These are phyloP conservation scores for Drosophila equinoxialis DNA, from an alignment of 1,140 invertebrate genomes.

Conservation along the genomic window DNA sequence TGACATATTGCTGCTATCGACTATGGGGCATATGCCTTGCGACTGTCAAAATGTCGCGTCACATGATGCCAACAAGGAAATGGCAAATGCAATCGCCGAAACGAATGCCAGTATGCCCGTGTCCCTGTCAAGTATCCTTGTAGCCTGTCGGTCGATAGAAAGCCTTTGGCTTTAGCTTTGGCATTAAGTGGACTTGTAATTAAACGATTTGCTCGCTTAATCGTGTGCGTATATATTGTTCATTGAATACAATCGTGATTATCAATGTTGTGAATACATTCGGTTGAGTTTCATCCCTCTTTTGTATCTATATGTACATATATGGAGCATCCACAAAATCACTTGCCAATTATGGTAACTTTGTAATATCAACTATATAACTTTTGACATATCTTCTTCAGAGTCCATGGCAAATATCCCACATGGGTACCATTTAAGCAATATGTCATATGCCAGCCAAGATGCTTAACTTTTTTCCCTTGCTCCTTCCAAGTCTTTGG, in stretches of 20 bases:
- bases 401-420: slow-evolving; percentile 49
- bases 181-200: slow-evolving; percentile 79
- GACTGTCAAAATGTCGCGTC: slow-evolving; percentile 74
- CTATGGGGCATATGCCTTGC: slow-evolving; percentile 38
- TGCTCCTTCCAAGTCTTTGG: slow-evolving; percentile 18
- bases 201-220: slow-evolving; percentile 79
- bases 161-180: slow-evolving; percentile 66
- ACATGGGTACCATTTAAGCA: slow-evolving; percentile 74
- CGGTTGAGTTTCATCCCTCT: no score
- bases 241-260: slow-evolving; percentile 41
- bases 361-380: slow-evolving; percentile 39
- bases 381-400: slow-evolving; percentile 1
- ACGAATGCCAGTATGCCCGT: slow-evolving; percentile 23
- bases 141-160: slow-evolving; percentile 29
- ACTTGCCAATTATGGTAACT: slow-evolving; percentile 54
- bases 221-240: slow-evolving; percentile 67
- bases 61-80: slow-evolving; percentile 36
- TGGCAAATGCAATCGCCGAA: slow-evolving; percentile 51
- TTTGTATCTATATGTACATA: no score
- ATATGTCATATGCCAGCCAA: slow-evolving; percentile 76
- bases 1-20: slow-evolving; percentile 79
- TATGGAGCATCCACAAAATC: slow-evolving; percentile 25
- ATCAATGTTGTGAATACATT: slow-evolving; percentile 2
- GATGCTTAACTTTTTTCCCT: slow-evolving; percentile 70
- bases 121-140: slow-evolving; percentile 12